Evolutionary conservation across 2,797 vertebrate genomes (phyloP).

Genomic region (Ceyx erithaca): DNA sequence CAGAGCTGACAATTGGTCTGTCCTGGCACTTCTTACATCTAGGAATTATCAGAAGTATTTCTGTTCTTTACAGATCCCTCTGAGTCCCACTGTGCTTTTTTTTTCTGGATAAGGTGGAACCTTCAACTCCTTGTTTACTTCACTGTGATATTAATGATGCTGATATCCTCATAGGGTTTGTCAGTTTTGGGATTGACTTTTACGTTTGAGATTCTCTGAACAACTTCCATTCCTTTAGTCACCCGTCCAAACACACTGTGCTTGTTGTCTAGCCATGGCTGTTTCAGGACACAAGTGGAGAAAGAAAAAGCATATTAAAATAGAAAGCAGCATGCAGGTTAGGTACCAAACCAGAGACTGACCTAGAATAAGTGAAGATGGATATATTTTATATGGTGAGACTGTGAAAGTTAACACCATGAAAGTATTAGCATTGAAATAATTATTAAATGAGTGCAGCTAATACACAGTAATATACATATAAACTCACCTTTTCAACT

Average conservation of each 20-base stretch:
- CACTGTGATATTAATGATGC: constrained; percentile 97
- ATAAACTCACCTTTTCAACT: background rate
- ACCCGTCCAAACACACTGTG: constrained; percentile 97
- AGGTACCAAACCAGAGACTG: background rate
- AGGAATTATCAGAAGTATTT: background rate
- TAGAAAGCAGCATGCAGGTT: background rate
- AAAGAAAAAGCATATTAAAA: background rate
- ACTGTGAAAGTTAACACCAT: background rate
- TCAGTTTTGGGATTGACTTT: constrained; percentile 99
- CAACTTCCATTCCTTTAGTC: constrained; percentile 97
- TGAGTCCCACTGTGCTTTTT: accelerated
- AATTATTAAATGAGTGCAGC: background rate
- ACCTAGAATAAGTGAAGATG: background rate
- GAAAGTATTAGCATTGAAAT: background rate
- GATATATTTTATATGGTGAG: background rate
- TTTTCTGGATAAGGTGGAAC: background rate
- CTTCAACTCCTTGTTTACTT: constrained; percentile 80
- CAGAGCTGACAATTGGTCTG: background rate
- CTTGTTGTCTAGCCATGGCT: constrained; percentile 99
- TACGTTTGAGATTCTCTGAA: constrained; percentile 96
- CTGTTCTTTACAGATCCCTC: background rate
- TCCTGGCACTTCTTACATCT: background rate
- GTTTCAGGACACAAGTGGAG: constrained; percentile 11
- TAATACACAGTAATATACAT: background rate
- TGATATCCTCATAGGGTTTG: constrained; percentile 98